phyloP scores from a whole-genome alignment of 2,797 vertebrate species.

The Fringilla coelebs region DNA sequence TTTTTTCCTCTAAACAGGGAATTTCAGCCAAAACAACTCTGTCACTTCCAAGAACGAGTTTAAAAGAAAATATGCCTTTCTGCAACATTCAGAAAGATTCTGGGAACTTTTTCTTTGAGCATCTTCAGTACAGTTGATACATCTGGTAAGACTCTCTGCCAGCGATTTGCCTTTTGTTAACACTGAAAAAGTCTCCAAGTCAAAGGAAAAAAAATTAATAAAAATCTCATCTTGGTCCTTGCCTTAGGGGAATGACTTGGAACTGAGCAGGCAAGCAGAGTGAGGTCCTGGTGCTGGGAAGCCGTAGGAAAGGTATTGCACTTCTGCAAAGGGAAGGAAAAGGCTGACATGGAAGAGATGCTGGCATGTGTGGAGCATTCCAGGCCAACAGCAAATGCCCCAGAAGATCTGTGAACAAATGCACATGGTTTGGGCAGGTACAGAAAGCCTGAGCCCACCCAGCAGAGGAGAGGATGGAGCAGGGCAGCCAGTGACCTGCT shows the following conservation, averaged over 20 bases:
- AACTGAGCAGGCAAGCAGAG: accelerated
- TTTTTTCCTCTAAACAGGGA: not conserved
- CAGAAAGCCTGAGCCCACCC: not conserved
- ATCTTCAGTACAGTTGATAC: not conserved
- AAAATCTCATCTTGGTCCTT: not conserved
- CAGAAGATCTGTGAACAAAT: not conserved
- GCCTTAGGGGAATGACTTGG: not conserved
- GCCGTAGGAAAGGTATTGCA: not conserved
- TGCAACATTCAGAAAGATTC: not conserved
- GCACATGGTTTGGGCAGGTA: not conserved
- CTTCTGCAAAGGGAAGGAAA: not conserved
- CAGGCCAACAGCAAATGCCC: not conserved
- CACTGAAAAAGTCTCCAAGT: not conserved
- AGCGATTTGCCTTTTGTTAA: not conserved
- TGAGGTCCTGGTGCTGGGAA: not conserved
- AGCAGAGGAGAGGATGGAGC: not conserved
- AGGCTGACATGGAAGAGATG: not conserved
- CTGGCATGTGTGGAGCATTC: accelerated
- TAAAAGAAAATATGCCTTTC: slow-evolving; percentile 26
- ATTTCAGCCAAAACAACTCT: slow-evolving; percentile 24
- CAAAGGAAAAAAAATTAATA: not conserved
- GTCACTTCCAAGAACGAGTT: slow-evolving; percentile 37
- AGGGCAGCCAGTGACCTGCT: accelerated
- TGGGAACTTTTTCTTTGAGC: slow-evolving; percentile 17
- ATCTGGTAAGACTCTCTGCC: not conserved